Base-by-base conservation (phyloP, 2,113 vertebrate genomes). In the Globicephala melas region DNA sequence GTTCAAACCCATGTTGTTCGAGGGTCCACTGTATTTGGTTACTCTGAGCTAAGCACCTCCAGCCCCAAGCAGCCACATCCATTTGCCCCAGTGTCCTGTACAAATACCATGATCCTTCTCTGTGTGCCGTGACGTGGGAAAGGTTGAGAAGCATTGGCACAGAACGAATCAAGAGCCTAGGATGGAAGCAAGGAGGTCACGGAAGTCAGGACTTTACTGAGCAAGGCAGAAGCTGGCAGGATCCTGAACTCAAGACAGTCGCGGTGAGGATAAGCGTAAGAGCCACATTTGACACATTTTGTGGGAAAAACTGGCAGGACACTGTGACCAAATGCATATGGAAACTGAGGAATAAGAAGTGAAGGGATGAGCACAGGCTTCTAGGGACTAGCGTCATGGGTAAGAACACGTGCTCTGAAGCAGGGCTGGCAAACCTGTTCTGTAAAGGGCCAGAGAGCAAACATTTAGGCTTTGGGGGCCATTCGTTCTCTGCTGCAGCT, bases 401-500 rank as follows among this genome's bases (percentile, higher is more conserved):
- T n/a, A 9, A 53, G 47, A 50, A 47, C 47, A 47, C 36, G 1
- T 3, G 71, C 33, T 36, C 38, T 5, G 38, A 5, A 50, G 74
- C 74, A 77, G 50, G 12, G 25, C 2, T 0, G 31, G n/a, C 50
- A 20, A 55, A n/a, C 5, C 2, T 77, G 12, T n/a, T 63, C 68
- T 23, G 4, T 5, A 20, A 67, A 65, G 36, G 44, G 38, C 60
- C 71, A 44, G 17, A 28, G 0, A 63, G 68, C 3, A 71, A 47
- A 74, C 0, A n/a, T 0, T 8, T 1, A 31, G 87, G 11, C 36
- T n/a, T 14, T 47, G 26, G 2, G 47, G n/a, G 33, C 33, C 33
- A 13, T 0, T 4, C 0, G 4, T 28, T 5, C 77, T 77, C 58
- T 10, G 10, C 1, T 13, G 1, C 6, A 38, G 44, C 8, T 9